Base-by-base conservation (phyloP, 1,140 invertebrate species). In the Teleopsis dalmanni region DNA sequence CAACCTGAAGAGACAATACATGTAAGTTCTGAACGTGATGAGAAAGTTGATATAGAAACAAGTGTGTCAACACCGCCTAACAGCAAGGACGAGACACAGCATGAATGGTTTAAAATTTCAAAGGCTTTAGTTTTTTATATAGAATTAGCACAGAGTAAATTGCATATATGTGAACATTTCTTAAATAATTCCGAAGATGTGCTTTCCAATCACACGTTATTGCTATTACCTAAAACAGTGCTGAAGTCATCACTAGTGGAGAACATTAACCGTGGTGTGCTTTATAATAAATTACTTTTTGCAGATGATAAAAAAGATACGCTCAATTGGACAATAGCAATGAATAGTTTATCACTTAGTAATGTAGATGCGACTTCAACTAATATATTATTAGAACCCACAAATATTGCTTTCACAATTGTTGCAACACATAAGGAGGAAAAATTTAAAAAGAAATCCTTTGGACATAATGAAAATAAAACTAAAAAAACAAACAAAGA, bases 1-100 rank as follows among this genome's bases (percentile, higher is more conserved):
- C 44, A 53, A 7, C 65, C 65, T 0, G 65, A 63, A 27, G 65
- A 69, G 49, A 69, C 65, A 3, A 53, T 69, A 18, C 65, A 69
- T 26, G 50, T 55, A 0, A 69, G 65, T 11, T 68, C 65, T 0
- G 65, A 69, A 25, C 58, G 60, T 1, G 65, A 69, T 34, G 62
- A 66, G 31, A 58, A 55, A 36, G 40, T 59, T 2, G 51, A 59
- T 13, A 5, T 37, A 2, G 57, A 43, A 11, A 19, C n/a, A n/a
- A 14, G 18, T 3, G 31, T 25, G 16, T 14, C 14, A 13, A 13
- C 26, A 21, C 26, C 41, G 13, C 10, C 27, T 1, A n/a, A n/a
- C n/a, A n/a, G n/a, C n/a, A n/a, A n/a, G n/a, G n/a, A n/a, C n/a
- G n/a, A n/a, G n/a, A n/a, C n/a, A n/a, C n/a, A 44, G 27, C 31